Percentiles rank a stretch among this genome's conserved stretches.
Conservation (phyloP, 2,797 vertebrate genomes). For the Linurgus olivaceus region DNA sequence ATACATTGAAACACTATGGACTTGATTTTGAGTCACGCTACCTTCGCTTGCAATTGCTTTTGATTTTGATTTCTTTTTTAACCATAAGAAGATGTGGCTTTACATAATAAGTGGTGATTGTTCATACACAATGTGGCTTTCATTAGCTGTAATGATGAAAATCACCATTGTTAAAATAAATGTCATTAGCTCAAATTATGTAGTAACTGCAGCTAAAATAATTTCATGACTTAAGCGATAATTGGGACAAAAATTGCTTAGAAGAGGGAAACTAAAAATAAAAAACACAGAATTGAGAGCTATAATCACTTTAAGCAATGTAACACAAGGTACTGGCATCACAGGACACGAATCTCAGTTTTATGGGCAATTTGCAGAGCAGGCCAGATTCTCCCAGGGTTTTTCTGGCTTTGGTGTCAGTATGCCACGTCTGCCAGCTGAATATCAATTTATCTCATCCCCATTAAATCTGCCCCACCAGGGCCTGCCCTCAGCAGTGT, state of each 20-base stretch:
- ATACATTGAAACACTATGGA: background rate
- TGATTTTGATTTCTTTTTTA: conserved; percentile 1
- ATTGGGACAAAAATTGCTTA: conserved; percentile 43
- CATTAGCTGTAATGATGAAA: conserved; percentile 58
- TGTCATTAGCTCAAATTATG: conserved; percentile 50
- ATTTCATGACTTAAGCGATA: conserved; percentile 42
- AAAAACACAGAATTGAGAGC: conserved; percentile 28
- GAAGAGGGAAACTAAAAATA: conserved; percentile 40
- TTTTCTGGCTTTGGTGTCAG: background rate
- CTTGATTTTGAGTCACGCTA: conserved; percentile 29
- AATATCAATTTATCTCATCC: background rate
- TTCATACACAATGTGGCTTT: conserved; percentile 2
- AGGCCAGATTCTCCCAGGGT: background rate
- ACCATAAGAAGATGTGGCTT: background rate
- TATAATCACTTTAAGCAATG: conserved; percentile 8
- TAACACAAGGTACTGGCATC: background rate
- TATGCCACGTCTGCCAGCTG: background rate
- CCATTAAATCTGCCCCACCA: background rate
- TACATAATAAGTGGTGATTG: background rate
- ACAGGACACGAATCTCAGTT: background rate
- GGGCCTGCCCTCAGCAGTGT: background rate
- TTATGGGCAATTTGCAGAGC: conserved; percentile 25
- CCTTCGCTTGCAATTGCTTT: background rate
- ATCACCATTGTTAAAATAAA: conserved; percentile 59
- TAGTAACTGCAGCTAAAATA: conserved; percentile 51